Evolutionary conservation across 2,113 vertebrate species (phyloP), one percentile per base, ranked within the genome.

Genomic region (Microcebus murinus): DNA sequence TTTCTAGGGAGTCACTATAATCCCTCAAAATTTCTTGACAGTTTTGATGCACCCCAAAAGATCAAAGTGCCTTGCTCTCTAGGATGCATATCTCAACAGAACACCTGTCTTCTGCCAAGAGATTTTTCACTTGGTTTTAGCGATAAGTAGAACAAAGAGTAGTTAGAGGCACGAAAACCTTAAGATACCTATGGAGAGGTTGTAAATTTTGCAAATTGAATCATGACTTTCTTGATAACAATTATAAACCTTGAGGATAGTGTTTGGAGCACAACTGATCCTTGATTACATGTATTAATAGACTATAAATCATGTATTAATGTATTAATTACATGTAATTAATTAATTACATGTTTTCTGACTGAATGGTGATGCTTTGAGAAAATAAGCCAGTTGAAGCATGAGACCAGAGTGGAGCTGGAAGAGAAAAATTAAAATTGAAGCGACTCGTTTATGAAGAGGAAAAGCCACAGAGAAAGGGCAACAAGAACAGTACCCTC

Each of bases 301-400:
- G 45, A 45, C 7, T 45, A 45, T 45, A 45, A 45, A 45, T 1
- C 45, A 45, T 45, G 45, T 45, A 45, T 45, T 45, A 45, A 45
- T 45, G 45, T 45, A 8, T 45, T 45, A 45, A 45, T 45, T 45
- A 45, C 45, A 45, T 45, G 45, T 45, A 45, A 45, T 45, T 45
- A 8, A 45, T 45, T 45, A 45, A 45, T 6, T 45, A 45, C 45
- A 61, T 73, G 27, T 91, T 76, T 81, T 34, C 48, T 85, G 39
- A 85, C 25, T 80, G 25, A 96, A 48, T 48, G 14, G 36, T 12
- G 13, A 76, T 42, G 31, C 39, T 61, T 71, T 3, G 27, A 91
- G n/a, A 81, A 96, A 91, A 92, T 68, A 25, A 90, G 27, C 31
- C 68, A 94, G 48, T 9, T 39, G 80, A 95, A 94, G n/a, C 20